Evolutionary conservation across 2,888 invertebrate genomes (phyloP), one percentile per base, ranked within the genome.

Genomic region (Furcula furcula): DNA sequence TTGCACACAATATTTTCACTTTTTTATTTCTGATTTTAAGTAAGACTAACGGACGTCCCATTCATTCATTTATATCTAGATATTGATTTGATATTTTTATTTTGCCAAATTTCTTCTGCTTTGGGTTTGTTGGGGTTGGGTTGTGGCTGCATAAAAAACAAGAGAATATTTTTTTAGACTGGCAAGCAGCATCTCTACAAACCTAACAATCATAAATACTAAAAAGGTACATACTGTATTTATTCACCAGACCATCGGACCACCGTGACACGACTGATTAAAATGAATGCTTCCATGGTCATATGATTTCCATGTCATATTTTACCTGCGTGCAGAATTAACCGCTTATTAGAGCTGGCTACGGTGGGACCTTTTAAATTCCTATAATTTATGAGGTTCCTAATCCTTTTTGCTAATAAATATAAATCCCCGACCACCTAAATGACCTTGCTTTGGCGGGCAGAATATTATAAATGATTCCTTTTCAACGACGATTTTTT

Each of bases 191-290:
- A n/a, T n/a, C n/a, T n/a, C n/a, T n/a, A n/a, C n/a, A n/a, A n/a
- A n/a, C n/a, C n/a, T 22, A 22, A 11, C 6, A 11, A 22, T 22
- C 44, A 47, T 50, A 40, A 60, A 57, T 60, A 64, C 62, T 63
- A 2, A 21, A 21, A 21, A 21, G 3, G 21, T 21, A 21, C 7
- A 3, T 4, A 3, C 4, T 21, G 3, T 5, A 23, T 3, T 12
- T 6, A 69, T 72, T 68, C 69, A 75, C 68, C 71, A 69, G 63
- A 63, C 62, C 57, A 71, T 71, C 65, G 68, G 62, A 45, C 46
- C 55, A 46, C 50, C 53, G 58, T 64, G 75, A 70, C 72, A 69
- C 48, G 56, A 47, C 60, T 76, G 70, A 79, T 77, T 76, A 76
- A 74, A 76, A 76, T 65, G 67, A 69, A 76, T 70, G 65, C 66